Evolutionary conservation across 2,888 invertebrate species (phyloP), one percentile per base, ranked within the genome.

Genomic region (Luperina testacea): DNA sequence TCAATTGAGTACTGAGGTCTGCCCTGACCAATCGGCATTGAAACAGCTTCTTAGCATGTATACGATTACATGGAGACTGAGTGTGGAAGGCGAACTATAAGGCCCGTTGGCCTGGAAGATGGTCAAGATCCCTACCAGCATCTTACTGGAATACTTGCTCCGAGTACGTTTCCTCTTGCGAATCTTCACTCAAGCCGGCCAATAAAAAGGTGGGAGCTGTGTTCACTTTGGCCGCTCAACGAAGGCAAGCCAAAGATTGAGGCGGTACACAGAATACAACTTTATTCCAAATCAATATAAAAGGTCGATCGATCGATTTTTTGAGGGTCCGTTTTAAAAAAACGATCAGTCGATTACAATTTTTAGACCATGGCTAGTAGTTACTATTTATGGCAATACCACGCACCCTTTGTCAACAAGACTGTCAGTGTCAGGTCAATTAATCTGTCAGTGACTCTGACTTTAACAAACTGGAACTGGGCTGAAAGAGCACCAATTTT

Each of bases 391-490:
- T 45, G 48, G 51, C 32, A 51, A 51, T 32, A 69, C 69, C 32
- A 20, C 57, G 20, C 38, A 57, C 42, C 1, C 27, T 57, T 51
- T 51, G n/a, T 72, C 42, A 42, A 53, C 1, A 63, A 53, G 24
- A 27, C 20, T 32, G 32, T 77, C 64, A 78, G 1, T 53, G 74
- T 73, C 75, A 76, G 17, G 17, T 48, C 27, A 48, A n/a, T 72
- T 17, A 59, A 27, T 42, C 45, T 59, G 75, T n/a, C 2, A 15
- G 51, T n/a, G n/a, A n/a, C n/a, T n/a, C n/a, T n/a, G n/a, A n/a
- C n/a, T n/a, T n/a, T n/a, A n/a, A n/a, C n/a, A n/a, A n/a, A n/a
- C n/a, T n/a, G n/a, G n/a, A n/a, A n/a, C n/a, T 17, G 38, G 38
- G 38, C 38, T 27, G n/a, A 64, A 13, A 8, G 9, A 63, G 5